A percentile compares a stretch with the other conserved stretches of the same genome.
These are phyloP conservation scores for Drosophila teissieri DNA, from an alignment of 1,140 invertebrate species.

Conservation along the genomic window DNA sequence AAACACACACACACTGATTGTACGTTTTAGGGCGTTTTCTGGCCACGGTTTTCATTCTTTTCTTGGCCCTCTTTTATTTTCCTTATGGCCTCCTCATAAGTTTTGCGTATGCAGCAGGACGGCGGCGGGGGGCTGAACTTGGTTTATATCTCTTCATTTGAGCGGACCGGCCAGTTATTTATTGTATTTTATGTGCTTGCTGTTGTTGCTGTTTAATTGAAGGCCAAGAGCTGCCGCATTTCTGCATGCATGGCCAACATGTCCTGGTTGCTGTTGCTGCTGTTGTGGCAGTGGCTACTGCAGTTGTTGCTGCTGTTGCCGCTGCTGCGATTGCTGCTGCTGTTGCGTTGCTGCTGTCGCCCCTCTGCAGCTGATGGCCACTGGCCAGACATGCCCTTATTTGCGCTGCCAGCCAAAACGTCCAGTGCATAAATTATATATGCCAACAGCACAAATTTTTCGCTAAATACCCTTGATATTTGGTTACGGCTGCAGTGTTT, in stretches of 20 bases:
- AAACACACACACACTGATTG: constrained; percentile 23
- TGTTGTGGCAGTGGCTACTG: not conserved
- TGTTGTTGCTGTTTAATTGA: constrained; percentile 76
- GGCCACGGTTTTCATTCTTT: constrained; percentile 70
- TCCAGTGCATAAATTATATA: constrained; percentile 73
- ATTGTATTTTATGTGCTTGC: constrained; percentile 71
- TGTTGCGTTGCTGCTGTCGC: constrained; percentile 15
- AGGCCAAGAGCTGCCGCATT: constrained; percentile 80
- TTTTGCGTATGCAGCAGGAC: constrained; percentile 64
- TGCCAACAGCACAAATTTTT: constrained; percentile 44
- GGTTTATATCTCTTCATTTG: constrained; percentile 82
- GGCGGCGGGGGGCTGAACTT: constrained; percentile 36
- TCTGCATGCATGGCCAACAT: constrained; percentile 81
- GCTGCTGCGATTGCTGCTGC: constrained; percentile 12
- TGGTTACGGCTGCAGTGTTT: not conserved
- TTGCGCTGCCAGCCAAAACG: constrained; percentile 72
- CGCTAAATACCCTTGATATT: constrained; percentile 68
- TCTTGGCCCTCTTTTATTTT: constrained; percentile 34
- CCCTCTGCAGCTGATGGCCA: constrained; percentile 70
- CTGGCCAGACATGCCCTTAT: constrained; percentile 80
- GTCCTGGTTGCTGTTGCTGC: constrained; percentile 65
- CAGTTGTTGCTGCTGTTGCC: not conserved
- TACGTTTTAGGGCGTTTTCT: constrained; percentile 82
- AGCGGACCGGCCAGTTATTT: constrained; percentile 73
- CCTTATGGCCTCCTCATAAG: constrained; percentile 58